These are phyloP conservation scores for Caenorhabditis sinica DNA, from an alignment of 2,888 invertebrate genomes.

Conservation along the genomic window DNA sequence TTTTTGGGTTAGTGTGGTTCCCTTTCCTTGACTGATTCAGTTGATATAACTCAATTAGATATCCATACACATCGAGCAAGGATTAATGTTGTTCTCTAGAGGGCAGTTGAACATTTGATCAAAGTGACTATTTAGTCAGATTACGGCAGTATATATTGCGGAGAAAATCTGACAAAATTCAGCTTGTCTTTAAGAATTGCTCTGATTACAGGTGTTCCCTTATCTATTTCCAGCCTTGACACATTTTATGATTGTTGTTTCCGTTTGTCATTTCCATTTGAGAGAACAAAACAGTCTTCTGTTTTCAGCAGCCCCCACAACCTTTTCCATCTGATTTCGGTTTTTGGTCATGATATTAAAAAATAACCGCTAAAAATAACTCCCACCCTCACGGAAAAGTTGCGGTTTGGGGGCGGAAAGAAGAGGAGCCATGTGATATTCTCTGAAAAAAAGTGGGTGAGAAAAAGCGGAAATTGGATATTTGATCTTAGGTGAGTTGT, in stretches of 20 bases:
- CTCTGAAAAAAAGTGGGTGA: constrained; percentile 18
- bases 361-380: constrained; percentile 35
- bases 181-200: no score
- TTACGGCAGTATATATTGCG: neutral
- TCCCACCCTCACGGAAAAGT: neutral
- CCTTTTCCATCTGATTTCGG: neutral
- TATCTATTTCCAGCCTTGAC: no score
- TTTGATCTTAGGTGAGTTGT: constrained; percentile 3
- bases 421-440: constrained; percentile 14
- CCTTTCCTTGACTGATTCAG: constrained; percentile 1
- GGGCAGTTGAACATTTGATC: neutral
- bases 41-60: constrained; percentile 27
- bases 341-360: constrained; percentile 13
- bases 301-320: neutral
- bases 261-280: neutral
- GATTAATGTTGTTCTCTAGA: neutral
- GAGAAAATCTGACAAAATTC: no score
- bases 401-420: constrained; percentile 14
- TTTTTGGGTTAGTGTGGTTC: constrained; percentile 8
- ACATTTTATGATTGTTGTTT: neutral
- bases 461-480: constrained; percentile 32
- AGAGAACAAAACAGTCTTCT: neutral
- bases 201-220: no score
- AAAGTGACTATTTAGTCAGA: neutral
- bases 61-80: neutral